These are phyloP conservation scores for Nannoperca obscura DNA, from an alignment of 2,797 vertebrate genomes.

Conservation along the genomic window DNA sequence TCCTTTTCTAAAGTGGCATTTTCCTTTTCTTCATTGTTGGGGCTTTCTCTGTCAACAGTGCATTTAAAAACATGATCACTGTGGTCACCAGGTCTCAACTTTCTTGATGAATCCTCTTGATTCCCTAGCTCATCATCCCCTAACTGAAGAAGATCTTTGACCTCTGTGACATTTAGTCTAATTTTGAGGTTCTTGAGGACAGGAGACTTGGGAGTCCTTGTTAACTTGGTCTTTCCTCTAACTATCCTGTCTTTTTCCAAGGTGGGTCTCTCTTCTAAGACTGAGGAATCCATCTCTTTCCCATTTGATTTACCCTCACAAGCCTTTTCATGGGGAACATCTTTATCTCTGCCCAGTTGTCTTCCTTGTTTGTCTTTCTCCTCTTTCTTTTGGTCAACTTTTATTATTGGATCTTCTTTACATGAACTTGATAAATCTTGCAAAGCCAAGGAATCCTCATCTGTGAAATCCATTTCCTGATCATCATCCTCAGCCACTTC, in stretches of 20 bases:
- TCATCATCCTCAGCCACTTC: slow-evolving; percentile 76
- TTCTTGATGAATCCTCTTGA: slow-evolving; percentile 79
- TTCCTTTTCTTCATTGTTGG: slow-evolving; percentile 80
- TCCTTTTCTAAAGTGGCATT: slow-evolving; percentile 74
- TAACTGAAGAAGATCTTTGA: slow-evolving; percentile 86
- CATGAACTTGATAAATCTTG: slow-evolving; percentile 67
- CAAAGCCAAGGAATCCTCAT: slow-evolving; percentile 60
- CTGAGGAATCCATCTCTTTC: slow-evolving; percentile 59
- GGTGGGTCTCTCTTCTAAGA: slow-evolving; percentile 77
- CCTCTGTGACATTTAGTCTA: slow-evolving; percentile 87
- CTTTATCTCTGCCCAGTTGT: slow-evolving; percentile 70
- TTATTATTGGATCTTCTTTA: slow-evolving; percentile 69
- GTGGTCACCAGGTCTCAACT: slow-evolving; percentile 75
- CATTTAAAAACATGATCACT: slow-evolving; percentile 80
- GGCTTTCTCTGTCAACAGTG: slow-evolving; percentile 73
- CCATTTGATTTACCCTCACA: slow-evolving; percentile 75
- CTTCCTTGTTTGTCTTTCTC: slow-evolving; percentile 78
- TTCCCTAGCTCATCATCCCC: slow-evolving; percentile 84
- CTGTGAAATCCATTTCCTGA: slow-evolving; percentile 80
- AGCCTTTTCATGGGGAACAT: slow-evolving; percentile 57
- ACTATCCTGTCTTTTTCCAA: slow-evolving; percentile 79
- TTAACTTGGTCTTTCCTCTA: slow-evolving; percentile 83
- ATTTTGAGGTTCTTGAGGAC: slow-evolving; percentile 90
- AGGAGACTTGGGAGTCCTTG: slow-evolving; percentile 87
- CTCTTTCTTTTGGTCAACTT: slow-evolving; percentile 82